Evolutionary conservation across 2,888 invertebrate genomes (phyloP).

Genomic region (Labia minor): DNA sequence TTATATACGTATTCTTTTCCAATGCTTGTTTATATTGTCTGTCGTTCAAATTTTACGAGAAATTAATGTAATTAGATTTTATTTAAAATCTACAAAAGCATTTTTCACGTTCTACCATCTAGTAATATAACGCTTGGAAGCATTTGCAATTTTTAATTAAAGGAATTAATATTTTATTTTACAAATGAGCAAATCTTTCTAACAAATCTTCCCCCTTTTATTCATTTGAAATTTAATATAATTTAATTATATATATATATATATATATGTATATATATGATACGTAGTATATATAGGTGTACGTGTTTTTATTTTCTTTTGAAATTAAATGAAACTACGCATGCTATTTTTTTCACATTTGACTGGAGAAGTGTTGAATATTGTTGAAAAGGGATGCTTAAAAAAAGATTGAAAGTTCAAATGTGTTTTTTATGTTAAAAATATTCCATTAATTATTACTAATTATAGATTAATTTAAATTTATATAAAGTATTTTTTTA

Average conservation of each 20-base stretch:
- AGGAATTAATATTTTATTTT: neutral
- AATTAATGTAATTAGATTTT: constrained; percentile 13
- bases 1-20: neutral
- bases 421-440: too few relatives aligned
- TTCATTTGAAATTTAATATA: constrained; percentile 2
- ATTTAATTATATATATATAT: too few relatives aligned
- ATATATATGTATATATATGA: too few relatives aligned
- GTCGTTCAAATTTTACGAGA: constrained; percentile 1
- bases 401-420: neutral
- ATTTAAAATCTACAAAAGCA: neutral
- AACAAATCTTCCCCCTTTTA: neutral
- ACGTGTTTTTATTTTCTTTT: neutral
- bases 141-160: neutral
- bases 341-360: neutral
- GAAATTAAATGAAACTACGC: neutral
- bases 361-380: neutral
- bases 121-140: neutral
- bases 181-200: neutral
- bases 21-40: neutral
- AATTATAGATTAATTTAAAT: too few relatives aligned
- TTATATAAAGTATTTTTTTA: too few relatives aligned
- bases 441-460: too few relatives aligned
- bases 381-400: neutral
- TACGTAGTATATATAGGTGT: too few relatives aligned
- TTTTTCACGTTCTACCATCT: neutral